phyloP scores from a whole-genome alignment of 2,888 invertebrate species.

The Xestobium rufovillosum region DNA sequence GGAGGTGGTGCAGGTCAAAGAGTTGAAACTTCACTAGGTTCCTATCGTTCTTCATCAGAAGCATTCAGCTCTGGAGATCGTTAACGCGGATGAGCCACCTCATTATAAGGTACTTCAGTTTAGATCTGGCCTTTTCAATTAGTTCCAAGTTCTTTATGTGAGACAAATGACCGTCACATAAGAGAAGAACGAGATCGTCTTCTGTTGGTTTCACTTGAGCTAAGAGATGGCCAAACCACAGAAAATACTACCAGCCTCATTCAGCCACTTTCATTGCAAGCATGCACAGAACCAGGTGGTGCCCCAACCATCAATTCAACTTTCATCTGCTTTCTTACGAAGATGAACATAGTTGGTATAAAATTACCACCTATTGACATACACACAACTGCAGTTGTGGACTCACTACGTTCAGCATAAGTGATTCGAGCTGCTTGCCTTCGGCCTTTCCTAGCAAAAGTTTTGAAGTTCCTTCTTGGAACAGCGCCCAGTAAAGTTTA shows the following conservation, averaged over 20 bases:
- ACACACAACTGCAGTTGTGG: slow-evolving; percentile 27
- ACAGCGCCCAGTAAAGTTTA: slow-evolving; percentile 25
- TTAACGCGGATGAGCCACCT: no score
- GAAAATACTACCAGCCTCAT: slow-evolving; percentile 26
- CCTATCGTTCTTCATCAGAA: no score
- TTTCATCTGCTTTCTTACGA: slow-evolving; percentile 30
- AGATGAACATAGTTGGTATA: slow-evolving; percentile 29
- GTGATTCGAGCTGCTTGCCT: slow-evolving; percentile 28
- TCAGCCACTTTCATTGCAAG: slow-evolving; percentile 30
- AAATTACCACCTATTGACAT: slow-evolving; percentile 26
- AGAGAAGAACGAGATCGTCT: slow-evolving; percentile 28
- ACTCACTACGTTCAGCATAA: slow-evolving; percentile 27
- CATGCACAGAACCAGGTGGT: slow-evolving; percentile 29
- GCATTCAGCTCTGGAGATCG: no score
- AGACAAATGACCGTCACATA: slow-evolving; percentile 32
- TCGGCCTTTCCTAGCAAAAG: slow-evolving; percentile 26
- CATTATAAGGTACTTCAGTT: no score
- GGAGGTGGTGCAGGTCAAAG: no score
- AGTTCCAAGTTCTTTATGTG: slow-evolving; percentile 29
- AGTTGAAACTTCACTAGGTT: no score
- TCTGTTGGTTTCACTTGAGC: slow-evolving; percentile 22
- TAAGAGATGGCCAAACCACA: slow-evolving; percentile 34
- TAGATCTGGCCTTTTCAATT: slow-evolving; percentile 27
- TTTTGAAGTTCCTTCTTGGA: no score
- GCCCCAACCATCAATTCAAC: slow-evolving; percentile 28